Conservation (phyloP, 1,140 invertebrate species). For the Mamestra configurata region DNA sequence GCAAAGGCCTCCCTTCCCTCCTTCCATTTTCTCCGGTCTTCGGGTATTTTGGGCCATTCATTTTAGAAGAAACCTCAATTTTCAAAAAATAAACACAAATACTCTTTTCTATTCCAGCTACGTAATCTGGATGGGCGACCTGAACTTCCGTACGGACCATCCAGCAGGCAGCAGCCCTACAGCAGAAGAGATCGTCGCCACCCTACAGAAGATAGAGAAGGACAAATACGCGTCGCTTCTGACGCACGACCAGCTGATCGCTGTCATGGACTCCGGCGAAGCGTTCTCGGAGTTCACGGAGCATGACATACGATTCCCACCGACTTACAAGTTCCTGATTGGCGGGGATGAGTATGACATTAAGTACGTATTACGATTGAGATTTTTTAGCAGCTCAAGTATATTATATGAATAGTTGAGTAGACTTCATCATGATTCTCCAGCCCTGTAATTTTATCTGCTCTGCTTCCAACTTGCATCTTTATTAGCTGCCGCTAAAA, state of each 20-base stretch:
- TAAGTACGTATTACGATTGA: slow-evolving; percentile 89
- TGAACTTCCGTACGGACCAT: slow-evolving; percentile 94
- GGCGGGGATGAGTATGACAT: slow-evolving; percentile 93
- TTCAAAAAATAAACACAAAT: background rate
- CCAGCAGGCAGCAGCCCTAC: slow-evolving; percentile 90
- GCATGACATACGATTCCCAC: slow-evolving; percentile 93
- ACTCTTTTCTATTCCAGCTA: slow-evolving; percentile 90
- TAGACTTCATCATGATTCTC: no score
- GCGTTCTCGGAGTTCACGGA: slow-evolving; percentile 95
- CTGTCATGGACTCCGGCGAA: slow-evolving; percentile 91
- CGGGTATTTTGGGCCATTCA: no score
- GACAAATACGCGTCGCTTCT: slow-evolving; percentile 37
- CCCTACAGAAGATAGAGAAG: slow-evolving; percentile 90
- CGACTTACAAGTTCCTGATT: slow-evolving; percentile 95
- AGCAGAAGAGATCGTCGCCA: slow-evolving; percentile 90
- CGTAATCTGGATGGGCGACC: slow-evolving; percentile 98
- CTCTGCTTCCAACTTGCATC: no score
- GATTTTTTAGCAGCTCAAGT: slow-evolving; percentile 2
- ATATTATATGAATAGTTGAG: no score
- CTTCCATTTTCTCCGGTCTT: no score
- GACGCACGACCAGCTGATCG: slow-evolving; percentile 55
- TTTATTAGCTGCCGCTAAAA: no score
- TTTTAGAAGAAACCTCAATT: no score
- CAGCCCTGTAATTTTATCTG: no score
- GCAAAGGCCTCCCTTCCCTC: no score